Base-by-base conservation (phyloP, 2,113 vertebrate species). In the Clarias macrocephalus region DNA sequence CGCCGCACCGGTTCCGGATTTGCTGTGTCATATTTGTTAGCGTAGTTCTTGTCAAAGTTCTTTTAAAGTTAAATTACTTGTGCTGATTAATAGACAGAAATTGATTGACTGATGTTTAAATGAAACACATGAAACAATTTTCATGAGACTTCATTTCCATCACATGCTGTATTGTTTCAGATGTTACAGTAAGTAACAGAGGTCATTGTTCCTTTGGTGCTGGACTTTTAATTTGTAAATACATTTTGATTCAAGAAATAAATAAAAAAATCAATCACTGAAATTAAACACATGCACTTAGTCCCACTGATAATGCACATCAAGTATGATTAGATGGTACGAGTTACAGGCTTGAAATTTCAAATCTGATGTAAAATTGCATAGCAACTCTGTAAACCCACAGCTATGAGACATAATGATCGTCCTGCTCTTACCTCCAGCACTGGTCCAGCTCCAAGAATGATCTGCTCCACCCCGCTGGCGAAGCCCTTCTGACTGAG, bases 401-500 rank as follows among this genome's bases (percentile, higher is more conserved):
- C 28, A n/a, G 28, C n/a, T 66, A 11, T 2, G 66, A 70, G 66
- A 84, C 30, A 60, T 54, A n/a, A 57, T 5, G 25, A 37, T 23
- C 30, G 3, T 30, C 30, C 28, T 62, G 59, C 19, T 18, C 95
- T 96, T 95, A 99, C 98, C 97, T 99, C 98, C 89, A 99, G 95
- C 72, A 99, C 98, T 89, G 98, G 98, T 89, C 98, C 98, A 3
- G 98, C 98, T 92, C 98, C 98, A 91, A 99, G 93, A 94, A 99
- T 99, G 89, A 99, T 99, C 94, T 99, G 98, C 93, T 99, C 98
- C 88, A 99, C 98, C 91, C 98, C 98, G 3, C 98, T 99, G 90
- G 97, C 98, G 91, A 99, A 99, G 82, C 98, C 98, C 88, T 99
- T 99, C 94, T 99, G 98, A 93, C 98, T 99, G 88, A 99, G 97